Evolutionary conservation across 2,797 vertebrate species (phyloP).

Genomic region (Megalops cyprinoides): DNA sequence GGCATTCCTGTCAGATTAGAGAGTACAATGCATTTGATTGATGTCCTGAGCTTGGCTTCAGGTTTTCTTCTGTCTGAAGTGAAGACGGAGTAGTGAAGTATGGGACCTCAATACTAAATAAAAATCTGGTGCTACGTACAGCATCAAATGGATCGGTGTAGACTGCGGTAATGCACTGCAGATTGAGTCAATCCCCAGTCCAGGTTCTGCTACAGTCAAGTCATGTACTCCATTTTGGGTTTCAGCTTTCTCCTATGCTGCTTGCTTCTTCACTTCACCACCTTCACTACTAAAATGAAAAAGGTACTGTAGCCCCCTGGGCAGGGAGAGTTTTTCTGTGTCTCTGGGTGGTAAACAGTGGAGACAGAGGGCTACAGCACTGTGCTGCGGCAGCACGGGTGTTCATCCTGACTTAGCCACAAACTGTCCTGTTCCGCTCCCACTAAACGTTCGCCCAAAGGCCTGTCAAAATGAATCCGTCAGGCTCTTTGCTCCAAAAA

Average conservation of each 20-base stretch:
- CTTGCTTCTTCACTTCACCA: not conserved
- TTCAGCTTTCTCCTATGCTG: not conserved
- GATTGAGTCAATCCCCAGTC: not conserved
- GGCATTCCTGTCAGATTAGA: not conserved
- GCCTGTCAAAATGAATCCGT: slow-evolving; percentile 4
- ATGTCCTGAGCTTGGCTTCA: not conserved
- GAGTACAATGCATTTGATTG: slow-evolving; percentile 2
- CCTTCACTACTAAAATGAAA: not conserved
- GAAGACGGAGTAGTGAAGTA: no score
- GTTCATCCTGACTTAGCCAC: not conserved
- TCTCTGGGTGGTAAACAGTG: not conserved
- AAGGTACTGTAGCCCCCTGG: not conserved
- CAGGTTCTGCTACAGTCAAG: not conserved
- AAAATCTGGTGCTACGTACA: slow-evolving; percentile 8
- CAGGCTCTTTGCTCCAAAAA: not conserved
- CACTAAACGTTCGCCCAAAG: slow-evolving; percentile 14
- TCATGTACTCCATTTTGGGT: not conserved
- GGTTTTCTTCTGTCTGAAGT: not conserved
- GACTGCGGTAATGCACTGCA: no score
- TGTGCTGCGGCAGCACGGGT: not conserved
- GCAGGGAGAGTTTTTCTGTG: not conserved
- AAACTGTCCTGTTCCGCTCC: not conserved
- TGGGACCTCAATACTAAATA: slow-evolving; percentile 2
- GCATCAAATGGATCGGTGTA: no score
- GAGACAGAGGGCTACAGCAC: not conserved